phyloP scores from a whole-genome alignment of 2,797 vertebrate species.

The Gallinago nigripennis region DNA sequence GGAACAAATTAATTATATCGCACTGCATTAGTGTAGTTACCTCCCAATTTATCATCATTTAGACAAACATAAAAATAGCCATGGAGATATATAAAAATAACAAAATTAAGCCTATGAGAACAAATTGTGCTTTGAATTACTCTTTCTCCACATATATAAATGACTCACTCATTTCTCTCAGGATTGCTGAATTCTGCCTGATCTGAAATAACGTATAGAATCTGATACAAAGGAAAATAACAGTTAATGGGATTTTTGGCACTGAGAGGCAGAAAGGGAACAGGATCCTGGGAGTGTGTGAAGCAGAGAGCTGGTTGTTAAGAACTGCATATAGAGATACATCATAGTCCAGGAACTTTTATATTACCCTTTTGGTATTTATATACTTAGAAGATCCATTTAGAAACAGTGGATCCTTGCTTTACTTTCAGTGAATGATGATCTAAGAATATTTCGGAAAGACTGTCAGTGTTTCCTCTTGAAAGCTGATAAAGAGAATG shows the following conservation, averaged over 20 bases:
- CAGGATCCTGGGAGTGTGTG: neutral
- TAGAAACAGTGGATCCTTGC: neutral
- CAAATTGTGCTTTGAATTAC: neutral
- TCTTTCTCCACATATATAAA: neutral
- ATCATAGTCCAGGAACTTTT: neutral
- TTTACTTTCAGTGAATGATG: neutral
- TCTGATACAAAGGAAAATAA: neutral
- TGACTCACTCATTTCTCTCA: neutral
- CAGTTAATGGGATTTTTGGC: constrained; percentile 5
- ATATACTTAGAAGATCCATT: neutral
- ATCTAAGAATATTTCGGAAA: neutral
- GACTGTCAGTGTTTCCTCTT: neutral
- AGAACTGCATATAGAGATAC: neutral
- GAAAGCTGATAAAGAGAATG: neutral
- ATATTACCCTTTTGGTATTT: neutral
- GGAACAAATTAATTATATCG: neutral
- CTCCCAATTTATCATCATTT: neutral
- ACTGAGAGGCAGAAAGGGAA: neutral
- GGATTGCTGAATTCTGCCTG: neutral
- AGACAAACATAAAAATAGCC: neutral
- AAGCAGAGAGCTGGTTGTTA: neutral
- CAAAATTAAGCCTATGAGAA: neutral
- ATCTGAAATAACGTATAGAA: constrained; percentile 2
- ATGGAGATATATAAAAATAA: neutral
- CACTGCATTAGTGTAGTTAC: neutral